Base-by-base conservation (phyloP, 2,888 invertebrate species). In the Zele albiditarsus region DNA sequence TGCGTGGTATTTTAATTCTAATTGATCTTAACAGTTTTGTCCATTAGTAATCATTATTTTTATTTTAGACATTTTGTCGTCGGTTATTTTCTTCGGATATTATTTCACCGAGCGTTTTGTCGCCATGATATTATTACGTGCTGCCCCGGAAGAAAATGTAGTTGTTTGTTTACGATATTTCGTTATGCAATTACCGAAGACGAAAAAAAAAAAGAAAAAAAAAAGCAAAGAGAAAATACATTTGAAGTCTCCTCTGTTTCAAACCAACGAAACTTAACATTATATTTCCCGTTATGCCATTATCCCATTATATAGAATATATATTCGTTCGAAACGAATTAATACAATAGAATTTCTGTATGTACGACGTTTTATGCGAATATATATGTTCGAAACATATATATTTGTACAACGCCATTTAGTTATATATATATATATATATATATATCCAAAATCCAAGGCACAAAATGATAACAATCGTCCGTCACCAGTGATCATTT, bases 71-170 rank as follows among this genome's bases (percentile, higher is more conserved):
- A n/a, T n/a, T n/a, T n/a, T n/a, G n/a, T n/a, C n/a, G n/a, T n/a
- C n/a, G n/a, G n/a, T n/a, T n/a, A n/a, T n/a, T n/a, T n/a, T n/a
- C n/a, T n/a, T n/a, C n/a, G n/a, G n/a, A n/a, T n/a, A n/a, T n/a
- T n/a, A n/a, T n/a, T n/a, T n/a, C n/a, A n/a, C n/a, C n/a, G n/a
- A n/a, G n/a, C n/a, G n/a, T n/a, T n/a, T n/a, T n/a, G n/a, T n/a
- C n/a, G n/a, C n/a, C n/a, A n/a, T n/a, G n/a, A n/a, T n/a, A n/a
- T n/a, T n/a, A n/a, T n/a, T n/a, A n/a, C n/a, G n/a, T n/a, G n/a
- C n/a, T n/a, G n/a, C n/a, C n/a, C 58, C 33, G 63, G 42, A 72
- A 31, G 27, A 68, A 49, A 71, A n/a, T n/a, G 38, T 38, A 67
- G 57, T 65, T 69, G 60, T 33, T 31, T 57, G 67, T 46, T 23